Conservation (phyloP, 2,113 vertebrate species). For the Hippocampus barbouri region DNA sequence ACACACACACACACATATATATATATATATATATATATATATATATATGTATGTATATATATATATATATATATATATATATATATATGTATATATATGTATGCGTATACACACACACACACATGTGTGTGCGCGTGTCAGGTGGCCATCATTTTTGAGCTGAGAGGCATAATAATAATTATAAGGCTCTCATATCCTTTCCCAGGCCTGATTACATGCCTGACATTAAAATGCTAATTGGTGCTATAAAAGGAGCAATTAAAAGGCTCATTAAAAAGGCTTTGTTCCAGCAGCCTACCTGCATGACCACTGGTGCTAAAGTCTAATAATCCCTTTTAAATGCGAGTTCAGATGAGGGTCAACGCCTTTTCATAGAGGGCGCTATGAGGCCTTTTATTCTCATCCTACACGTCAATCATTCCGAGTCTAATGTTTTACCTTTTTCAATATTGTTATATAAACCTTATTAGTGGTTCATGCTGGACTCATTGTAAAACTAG, state of each 20-base stretch:
- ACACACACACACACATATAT: no score
- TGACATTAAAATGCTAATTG: constrained; percentile 76
- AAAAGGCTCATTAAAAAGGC: constrained; percentile 73
- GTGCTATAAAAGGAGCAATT: constrained; percentile 70
- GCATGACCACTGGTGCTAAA: constrained; percentile 48
- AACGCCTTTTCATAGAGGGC: constrained; percentile 26
- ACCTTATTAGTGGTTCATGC: not conserved
- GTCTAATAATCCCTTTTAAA: constrained; percentile 53
- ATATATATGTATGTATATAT: no score
- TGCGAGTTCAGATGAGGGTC: constrained; percentile 57
- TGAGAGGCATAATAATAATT: constrained; percentile 57
- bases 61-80: no score
- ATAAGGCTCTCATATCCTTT: constrained; percentile 63
- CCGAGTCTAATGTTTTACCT: not conserved
- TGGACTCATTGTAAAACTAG: not conserved
- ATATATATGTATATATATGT: no score
- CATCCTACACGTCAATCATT: not conserved
- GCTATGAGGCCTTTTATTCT: constrained; percentile 14
- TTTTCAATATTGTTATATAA: not conserved
- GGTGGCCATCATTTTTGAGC: constrained; percentile 65
- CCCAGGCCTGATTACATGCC: constrained; percentile 70
- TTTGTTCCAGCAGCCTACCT: constrained; percentile 70
- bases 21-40: no score
- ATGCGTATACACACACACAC: no score
- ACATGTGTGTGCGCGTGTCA: constrained; percentile 10